phyloP scores from a whole-genome alignment of 2,888 invertebrate genomes.

The Odontothrips loti region DNA sequence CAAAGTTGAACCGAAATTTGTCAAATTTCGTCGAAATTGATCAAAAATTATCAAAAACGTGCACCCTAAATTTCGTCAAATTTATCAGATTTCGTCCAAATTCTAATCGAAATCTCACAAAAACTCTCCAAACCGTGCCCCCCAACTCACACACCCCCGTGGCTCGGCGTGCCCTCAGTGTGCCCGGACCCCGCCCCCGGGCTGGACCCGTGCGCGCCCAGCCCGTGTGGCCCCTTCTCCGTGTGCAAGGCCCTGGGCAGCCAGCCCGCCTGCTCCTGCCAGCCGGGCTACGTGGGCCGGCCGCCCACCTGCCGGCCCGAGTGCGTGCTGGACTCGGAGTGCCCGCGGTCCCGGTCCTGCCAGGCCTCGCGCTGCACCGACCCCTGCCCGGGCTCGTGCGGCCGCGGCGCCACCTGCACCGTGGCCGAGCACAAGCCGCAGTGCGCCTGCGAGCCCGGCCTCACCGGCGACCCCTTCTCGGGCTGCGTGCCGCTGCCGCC shows the following conservation, averaged over 20 bases:
- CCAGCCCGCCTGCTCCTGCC: constrained; percentile 44
- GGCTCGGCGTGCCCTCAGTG: not conserved
- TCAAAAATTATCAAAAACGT: no score
- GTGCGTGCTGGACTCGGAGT: constrained; percentile 46
- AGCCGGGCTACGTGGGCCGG: constrained; percentile 43
- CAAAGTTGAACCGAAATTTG: no score
- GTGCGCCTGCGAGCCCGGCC: constrained; percentile 58
- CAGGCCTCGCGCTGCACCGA: constrained; percentile 56
- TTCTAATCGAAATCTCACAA: not conserved
- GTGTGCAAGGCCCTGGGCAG: constrained; percentile 49
- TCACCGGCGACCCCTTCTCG: constrained; percentile 60
- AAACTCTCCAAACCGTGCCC: not conserved
- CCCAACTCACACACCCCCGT: constrained; percentile 53
- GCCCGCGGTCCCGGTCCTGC: constrained; percentile 50
- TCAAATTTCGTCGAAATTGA: no score
- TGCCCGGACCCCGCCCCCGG: constrained; percentile 40
- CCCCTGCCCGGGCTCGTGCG: constrained; percentile 54
- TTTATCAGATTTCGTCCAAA: no score
- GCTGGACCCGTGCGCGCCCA: constrained; percentile 67
- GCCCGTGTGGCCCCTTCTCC: constrained; percentile 67
- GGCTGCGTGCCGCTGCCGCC: constrained; percentile 51
- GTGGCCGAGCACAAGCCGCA: constrained; percentile 57
- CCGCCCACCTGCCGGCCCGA: constrained; percentile 45
- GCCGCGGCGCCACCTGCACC: constrained; percentile 52
- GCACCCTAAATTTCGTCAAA: no score